Evolutionary conservation across 92 coral and sea anemone species (phyloP).

Genomic region (Meandrina meandrites): DNA sequence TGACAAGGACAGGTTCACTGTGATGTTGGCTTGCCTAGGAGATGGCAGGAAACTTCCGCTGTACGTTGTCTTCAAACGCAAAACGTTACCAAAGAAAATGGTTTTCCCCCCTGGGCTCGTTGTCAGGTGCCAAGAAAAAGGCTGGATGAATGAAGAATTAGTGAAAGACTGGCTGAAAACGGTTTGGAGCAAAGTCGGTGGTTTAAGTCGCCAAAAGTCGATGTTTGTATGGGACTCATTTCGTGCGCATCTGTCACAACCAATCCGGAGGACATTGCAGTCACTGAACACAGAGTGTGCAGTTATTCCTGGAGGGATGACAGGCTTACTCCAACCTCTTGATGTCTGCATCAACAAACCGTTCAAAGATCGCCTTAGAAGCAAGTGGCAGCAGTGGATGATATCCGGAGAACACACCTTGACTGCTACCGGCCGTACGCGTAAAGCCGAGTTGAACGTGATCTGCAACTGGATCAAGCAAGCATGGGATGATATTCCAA

Average conservation of each 20-base stretch:
- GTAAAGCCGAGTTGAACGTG: conserved; percentile 37
- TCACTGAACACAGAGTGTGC: conserved; percentile 45
- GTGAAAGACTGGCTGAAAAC: conserved; percentile 45
- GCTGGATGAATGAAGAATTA: conserved; percentile 39
- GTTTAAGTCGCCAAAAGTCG: conserved; percentile 28
- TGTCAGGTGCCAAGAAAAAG: conserved; percentile 32
- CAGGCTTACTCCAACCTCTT: conserved; percentile 55
- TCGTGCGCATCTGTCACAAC: conserved; percentile 34
- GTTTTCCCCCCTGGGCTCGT: conserved; percentile 21
- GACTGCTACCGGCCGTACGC: conserved; percentile 38
- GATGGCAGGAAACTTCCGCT: not conserved
- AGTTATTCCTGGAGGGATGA: conserved; percentile 71
- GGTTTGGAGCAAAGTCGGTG: conserved; percentile 44
- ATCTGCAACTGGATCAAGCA: conserved; percentile 51
- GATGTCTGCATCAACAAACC: conserved; percentile 62
- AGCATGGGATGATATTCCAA: conserved; percentile 49
- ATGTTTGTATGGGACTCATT: conserved; percentile 37
- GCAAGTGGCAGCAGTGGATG: conserved; percentile 66
- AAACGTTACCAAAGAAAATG: conserved; percentile 22
- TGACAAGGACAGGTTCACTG: conserved; percentile 39
- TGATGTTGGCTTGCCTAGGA: not conserved
- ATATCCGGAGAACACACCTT: conserved; percentile 46
- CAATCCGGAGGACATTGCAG: conserved; percentile 18
- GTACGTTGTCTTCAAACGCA: not conserved
- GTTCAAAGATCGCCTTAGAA: conserved; percentile 48